Evolutionary conservation across 2,113 vertebrate species (phyloP), one percentile per base, ranked within the genome.

Genomic region (Podiceps cristatus): DNA sequence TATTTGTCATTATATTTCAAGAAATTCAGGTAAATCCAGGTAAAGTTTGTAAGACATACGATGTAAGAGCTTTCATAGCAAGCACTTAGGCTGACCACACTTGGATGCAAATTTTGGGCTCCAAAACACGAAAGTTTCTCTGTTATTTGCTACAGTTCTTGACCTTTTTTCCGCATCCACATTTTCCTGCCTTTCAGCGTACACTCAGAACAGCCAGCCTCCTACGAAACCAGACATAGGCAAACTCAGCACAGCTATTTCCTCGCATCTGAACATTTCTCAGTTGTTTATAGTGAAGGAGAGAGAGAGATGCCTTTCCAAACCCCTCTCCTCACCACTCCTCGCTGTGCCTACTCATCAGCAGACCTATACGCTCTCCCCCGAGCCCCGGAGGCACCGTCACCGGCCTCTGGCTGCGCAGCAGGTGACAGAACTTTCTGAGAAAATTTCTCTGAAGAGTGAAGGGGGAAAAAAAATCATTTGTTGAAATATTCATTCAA

Each of bases 391-490:
- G 24, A 10, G 94, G 49, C 25, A 73, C 3, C 74, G 68, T 5
- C 71, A 10, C 8, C 56, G 83, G 19, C 69, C 40, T 58, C 77
- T 40, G 59, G 40, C 9, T 86, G 68, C 80, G 67, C 62, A 82
- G 35, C 35, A 76, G 35, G 49, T 23, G 45, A 53, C 62, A 71
- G 40, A 84, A 52, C 23, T 69, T 53, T 15, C 59, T 53, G 67
- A 83, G 28, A 53, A 73, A 72, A 62, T 4, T 5, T 5, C 75
- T 44, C 27, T 47, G 59, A 33, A n/a, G 13, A 42, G 13, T 0
- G 1, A 5, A 9, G 6, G 4, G 1, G 5, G 9, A 29, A 9
- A 3, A 5, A 15, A 33, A 11, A 3, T 17, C 3, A n/a, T 60
- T 75, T 75, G 11, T 37, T 76, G 45, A 13, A 47, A 44, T 40